These are phyloP conservation scores for Cyprinodon tularosa DNA, from an alignment of 2,113 vertebrate genomes.

Conservation along the genomic window DNA sequence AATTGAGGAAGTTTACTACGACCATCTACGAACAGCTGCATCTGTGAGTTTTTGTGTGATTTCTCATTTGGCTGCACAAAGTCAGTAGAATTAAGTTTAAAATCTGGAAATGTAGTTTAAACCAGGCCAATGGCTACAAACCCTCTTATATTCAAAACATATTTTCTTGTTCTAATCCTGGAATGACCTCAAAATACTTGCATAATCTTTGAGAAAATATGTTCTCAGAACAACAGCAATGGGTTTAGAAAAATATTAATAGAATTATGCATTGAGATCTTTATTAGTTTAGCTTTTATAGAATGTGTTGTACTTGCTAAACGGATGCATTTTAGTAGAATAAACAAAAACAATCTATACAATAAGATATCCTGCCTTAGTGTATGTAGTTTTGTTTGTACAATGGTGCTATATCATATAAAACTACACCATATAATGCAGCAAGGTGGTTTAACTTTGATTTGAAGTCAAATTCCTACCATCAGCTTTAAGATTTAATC, in stretches of 20 bases:
- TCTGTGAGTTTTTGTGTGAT: conserved; percentile 79
- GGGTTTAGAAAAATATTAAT: neutral
- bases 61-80: neutral
- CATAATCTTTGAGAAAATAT: neutral
- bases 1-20: conserved; percentile 96
- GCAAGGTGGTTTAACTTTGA: neutral
- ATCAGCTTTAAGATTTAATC: neutral
- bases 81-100: neutral
- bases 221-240: neutral
- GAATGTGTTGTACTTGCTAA: neutral
- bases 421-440: neutral
- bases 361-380: neutral
- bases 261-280: neutral
- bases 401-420: neutral
- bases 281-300: neutral
- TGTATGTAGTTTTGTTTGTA: no score
- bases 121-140: neutral
- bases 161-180: rapidly evolving
- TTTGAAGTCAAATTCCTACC: neutral
- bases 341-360: neutral
- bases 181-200: neutral
- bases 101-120: neutral
- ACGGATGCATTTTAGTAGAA: neutral
- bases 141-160: neutral
- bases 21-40: conserved; percentile 91